A percentile compares a stretch with the other conserved stretches of the same genome.
phyloP scores from a whole-genome alignment of 1,140 invertebrate genomes.

The Akabosia matsudoensis region DNA sequence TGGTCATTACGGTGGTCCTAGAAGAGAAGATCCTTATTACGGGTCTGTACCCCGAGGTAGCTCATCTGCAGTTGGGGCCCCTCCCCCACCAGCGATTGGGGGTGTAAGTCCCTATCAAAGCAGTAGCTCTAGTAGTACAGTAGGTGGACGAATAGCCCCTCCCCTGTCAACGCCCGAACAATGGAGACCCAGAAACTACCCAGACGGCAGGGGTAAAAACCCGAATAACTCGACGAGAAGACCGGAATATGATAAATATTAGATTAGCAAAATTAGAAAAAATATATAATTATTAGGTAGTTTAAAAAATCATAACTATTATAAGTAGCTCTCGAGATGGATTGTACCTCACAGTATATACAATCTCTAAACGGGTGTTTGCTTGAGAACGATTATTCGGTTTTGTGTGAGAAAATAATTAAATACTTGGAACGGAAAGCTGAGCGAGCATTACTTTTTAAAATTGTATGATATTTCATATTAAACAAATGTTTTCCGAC shows the following conservation, averaged over 20 bases:
- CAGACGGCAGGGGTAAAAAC: neutral
- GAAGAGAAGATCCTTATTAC: neutral
- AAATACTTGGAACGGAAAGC: too few relatives aligned
- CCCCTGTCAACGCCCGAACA: neutral
- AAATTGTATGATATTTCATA: too few relatives aligned
- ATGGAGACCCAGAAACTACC: slow-evolving; percentile 15
- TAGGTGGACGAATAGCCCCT: slow-evolving; percentile 3
- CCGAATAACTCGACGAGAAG: neutral
- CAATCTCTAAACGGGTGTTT: too few relatives aligned
- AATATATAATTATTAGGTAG: too few relatives aligned
- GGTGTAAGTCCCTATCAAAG: slow-evolving; percentile 9
- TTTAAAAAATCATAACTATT: neutral
- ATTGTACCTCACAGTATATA: too few relatives aligned
- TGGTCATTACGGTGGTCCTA: neutral
- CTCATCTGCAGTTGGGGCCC: neutral
- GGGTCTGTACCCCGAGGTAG: neutral
- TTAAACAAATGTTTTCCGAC: too few relatives aligned
- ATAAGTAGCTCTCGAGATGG: too few relatives aligned
- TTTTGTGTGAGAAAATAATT: too few relatives aligned
- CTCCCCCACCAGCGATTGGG: slow-evolving; percentile 8
- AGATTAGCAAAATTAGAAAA: neutral
- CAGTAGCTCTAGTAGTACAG: slow-evolving; percentile 5
- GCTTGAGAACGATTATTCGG: too few relatives aligned
- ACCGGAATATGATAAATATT: slow-evolving; percentile 12
- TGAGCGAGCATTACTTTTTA: too few relatives aligned